Evolutionary conservation across 2,888 invertebrate genomes (phyloP).

Genomic region (Enoplolaimus lenunculus): DNA sequence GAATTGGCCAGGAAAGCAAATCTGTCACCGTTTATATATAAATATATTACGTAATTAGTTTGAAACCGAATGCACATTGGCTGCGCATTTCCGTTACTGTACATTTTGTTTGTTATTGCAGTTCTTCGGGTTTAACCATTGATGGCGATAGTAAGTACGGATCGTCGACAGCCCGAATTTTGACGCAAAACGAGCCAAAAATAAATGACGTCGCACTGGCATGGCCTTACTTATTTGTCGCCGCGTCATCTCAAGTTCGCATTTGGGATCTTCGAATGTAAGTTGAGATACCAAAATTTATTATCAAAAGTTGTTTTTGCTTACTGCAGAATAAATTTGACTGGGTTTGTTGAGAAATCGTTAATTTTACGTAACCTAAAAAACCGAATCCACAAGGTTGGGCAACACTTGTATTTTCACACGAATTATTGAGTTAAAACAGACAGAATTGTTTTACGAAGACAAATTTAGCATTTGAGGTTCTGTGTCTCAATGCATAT

Average conservation of each 20-base stretch:
- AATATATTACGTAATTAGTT: not conserved
- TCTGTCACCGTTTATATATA: not conserved
- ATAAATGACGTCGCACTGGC: conserved; percentile 12
- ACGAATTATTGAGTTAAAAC: too few species aligned
- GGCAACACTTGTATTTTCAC: too few species aligned
- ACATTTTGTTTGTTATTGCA: conserved; percentile 40
- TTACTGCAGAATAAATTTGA: too few species aligned
- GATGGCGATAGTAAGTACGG: conserved; percentile 42
- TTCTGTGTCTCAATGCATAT: too few species aligned
- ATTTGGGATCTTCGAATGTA: conserved; percentile 63
- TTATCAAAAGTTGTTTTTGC: too few species aligned
- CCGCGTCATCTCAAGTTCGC: conserved; percentile 63
- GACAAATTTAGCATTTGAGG: too few species aligned
- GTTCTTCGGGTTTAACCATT: conserved; percentile 51
- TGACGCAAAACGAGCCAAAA: conserved; percentile 55
- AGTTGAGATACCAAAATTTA: too few species aligned
- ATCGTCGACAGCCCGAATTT: conserved; percentile 48
- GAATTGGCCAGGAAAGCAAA: not conserved
- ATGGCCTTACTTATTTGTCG: conserved; percentile 53
- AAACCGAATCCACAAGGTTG: too few species aligned
- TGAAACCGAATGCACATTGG: not conserved
- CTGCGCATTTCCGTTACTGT: not conserved
- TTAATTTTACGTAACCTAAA: too few species aligned
- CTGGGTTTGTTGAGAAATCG: too few species aligned
- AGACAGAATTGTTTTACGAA: too few species aligned